A percentile compares a stretch with the other conserved stretches of the same genome.
phyloP scores from a whole-genome alignment of 2,888 invertebrate species.

The Hecatera dysodea region DNA sequence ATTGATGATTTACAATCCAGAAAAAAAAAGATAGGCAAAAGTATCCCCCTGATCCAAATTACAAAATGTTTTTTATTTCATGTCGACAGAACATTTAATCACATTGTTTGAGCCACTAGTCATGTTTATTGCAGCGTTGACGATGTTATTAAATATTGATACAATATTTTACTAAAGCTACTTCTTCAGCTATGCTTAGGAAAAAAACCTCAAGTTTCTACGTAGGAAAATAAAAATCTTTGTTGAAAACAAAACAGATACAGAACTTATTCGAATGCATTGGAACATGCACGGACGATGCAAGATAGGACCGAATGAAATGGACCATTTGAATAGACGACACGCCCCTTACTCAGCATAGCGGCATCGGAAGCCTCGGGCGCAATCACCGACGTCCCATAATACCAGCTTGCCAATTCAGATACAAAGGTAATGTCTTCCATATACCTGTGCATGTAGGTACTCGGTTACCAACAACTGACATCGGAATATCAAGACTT shows the following conservation, averaged over 20 bases:
- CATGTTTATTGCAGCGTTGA: no score
- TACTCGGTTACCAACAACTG: slow-evolving; percentile 2
- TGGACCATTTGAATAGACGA: slow-evolving; percentile 67
- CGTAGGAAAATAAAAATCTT: slow-evolving; percentile 15
- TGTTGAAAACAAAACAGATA: slow-evolving; percentile 45
- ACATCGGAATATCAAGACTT: slow-evolving; percentile 25
- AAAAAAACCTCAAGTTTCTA: slow-evolving; percentile 6
- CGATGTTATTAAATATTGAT: neutral
- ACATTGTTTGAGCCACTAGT: no score
- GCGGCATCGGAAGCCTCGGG: slow-evolving; percentile 66
- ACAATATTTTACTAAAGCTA: slow-evolving; percentile 1
- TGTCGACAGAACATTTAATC: no score
- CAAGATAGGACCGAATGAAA: slow-evolving; percentile 57
- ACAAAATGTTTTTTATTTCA: no score
- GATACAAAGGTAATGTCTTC: slow-evolving; percentile 60
- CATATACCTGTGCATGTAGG: slow-evolving; percentile 31
- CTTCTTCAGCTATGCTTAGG: neutral
- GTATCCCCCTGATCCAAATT: no score
- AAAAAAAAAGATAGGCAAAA: no score
- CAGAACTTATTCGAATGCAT: slow-evolving; percentile 47
- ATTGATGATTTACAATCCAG: no score
- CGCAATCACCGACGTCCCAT: slow-evolving; percentile 67
- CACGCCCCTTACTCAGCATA: slow-evolving; percentile 59
- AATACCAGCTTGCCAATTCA: slow-evolving; percentile 60
- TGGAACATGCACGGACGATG: slow-evolving; percentile 45